These are phyloP conservation scores for Zaprionus africanus DNA, from an alignment of 1,140 invertebrate genomes.

Conservation along the genomic window DNA sequence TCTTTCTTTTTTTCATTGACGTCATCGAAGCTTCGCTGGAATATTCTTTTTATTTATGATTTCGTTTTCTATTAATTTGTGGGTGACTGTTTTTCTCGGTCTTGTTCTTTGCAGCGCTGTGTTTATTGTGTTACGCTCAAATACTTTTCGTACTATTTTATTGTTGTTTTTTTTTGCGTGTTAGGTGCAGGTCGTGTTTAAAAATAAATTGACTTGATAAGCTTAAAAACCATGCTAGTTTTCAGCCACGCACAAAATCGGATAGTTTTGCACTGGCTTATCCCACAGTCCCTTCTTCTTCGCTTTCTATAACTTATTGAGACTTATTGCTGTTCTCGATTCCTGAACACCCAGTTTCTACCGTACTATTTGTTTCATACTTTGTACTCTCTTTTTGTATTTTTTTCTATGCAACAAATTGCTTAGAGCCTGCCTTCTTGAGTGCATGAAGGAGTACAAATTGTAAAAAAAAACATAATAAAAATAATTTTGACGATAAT, in stretches of 20 bases:
- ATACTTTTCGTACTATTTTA: slow-evolving; percentile 41
- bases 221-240: slow-evolving; percentile 26
- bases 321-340: background rate
- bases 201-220: slow-evolving; percentile 20
- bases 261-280: too few species aligned
- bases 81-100: slow-evolving; percentile 10
- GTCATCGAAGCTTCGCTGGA: slow-evolving; percentile 59
- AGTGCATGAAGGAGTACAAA: slow-evolving; percentile 46
- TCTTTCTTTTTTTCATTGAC: slow-evolving; percentile 27
- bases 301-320: background rate
- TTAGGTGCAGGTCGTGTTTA: slow-evolving; percentile 18
- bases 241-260: background rate
- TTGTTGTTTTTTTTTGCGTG: slow-evolving; percentile 2
- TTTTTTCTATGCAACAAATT: slow-evolving; percentile 41
- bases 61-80: slow-evolving; percentile 22
- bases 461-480: too few species aligned
- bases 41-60: slow-evolving; percentile 47
- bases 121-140: slow-evolving; percentile 56
- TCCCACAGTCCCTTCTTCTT: background rate
- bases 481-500: too few species aligned
- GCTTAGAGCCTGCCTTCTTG: slow-evolving; percentile 16
- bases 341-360: slow-evolving; percentile 14
- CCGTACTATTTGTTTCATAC: background rate
- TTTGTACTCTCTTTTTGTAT: background rate
- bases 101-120: slow-evolving; percentile 29